Conservation (phyloP, 2,797 vertebrate species). For the Dendrocincla fuliginosa region DNA sequence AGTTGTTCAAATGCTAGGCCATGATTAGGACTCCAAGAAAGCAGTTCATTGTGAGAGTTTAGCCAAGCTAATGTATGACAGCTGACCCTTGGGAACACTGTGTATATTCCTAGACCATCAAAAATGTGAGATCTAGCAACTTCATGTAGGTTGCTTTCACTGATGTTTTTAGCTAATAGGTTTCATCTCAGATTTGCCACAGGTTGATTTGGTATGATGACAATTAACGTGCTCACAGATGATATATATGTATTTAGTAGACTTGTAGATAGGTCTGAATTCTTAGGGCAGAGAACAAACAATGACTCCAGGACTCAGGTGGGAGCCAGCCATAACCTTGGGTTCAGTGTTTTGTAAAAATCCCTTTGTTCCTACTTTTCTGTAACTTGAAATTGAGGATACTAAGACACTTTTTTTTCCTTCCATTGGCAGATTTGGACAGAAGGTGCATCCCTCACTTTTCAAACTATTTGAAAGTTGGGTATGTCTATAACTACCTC, state of each 20-base stretch:
- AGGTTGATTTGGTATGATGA: neutral
- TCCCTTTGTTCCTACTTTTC: neutral
- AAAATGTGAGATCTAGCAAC: neutral
- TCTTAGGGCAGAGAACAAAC: neutral
- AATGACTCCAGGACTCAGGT: neutral
- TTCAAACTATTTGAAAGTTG: neutral
- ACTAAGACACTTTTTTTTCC: neutral
- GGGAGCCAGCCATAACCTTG: neutral
- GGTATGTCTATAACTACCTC: neutral
- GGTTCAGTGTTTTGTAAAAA: neutral
- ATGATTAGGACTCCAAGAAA: neutral
- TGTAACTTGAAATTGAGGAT: neutral
- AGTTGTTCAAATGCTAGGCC: neutral
- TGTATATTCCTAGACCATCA: neutral
- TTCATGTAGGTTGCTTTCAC: neutral
- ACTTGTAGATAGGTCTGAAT: neutral
- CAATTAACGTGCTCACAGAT: neutral
- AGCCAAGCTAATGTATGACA: neutral
- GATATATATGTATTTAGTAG: neutral
- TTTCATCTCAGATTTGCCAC: neutral
- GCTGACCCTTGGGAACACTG: neutral
- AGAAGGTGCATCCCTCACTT: neutral
- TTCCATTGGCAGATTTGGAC: neutral
- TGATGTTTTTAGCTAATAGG: neutral
- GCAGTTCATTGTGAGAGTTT: neutral